Evolutionary conservation across 2,113 vertebrate species (phyloP), one percentile per base, ranked within the genome.

Genomic region (Oreochromis tanganicae): DNA sequence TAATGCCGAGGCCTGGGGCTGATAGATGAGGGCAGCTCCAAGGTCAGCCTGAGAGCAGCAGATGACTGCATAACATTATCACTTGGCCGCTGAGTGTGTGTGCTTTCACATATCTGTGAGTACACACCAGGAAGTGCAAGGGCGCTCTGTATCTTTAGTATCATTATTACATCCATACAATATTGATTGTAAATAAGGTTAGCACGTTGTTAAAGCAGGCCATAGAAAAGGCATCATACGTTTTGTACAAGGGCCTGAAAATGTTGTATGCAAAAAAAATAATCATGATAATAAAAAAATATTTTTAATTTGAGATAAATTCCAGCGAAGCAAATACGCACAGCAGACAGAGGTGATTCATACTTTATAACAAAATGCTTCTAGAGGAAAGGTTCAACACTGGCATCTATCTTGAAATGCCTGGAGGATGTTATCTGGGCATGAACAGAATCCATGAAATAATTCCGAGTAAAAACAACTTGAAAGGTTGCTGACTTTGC

Each of bases 11-110:
- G 57, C 71, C 81, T 34, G 3, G 32, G 11, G 86, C 91, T 89
- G 90, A 91, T 73, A 82, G 93, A 94, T 91, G 90, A 89, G 87
- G 84, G 79, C 71, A 61, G 92, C 89, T 87, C 83, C 87, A 91
- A 94, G 93, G 93, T 94, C 92, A 82, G 85, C 56, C 85, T 19
- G 34, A 75, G 86, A 91, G 87, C 81, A 29, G 78, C 82, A 57
- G 27, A 91, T 82, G 87, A 87, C 82, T 78, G 82, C 61, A 87
- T 83, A 80, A 61, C 86, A 87, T 89, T 88, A 91, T 32, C 83
- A 80, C 66, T 56, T 59, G 48, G 79, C 56, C n/a, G 19, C 12
- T 5, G 14, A 21, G 27, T 27, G 55, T 34, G 68, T 52, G 21
- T 7, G 48, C 52, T 59, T 54, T 61, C 48, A 34, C 38, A 17